phyloP scores from a whole-genome alignment of 1,140 invertebrate genomes.

The Orussus abietinus region DNA sequence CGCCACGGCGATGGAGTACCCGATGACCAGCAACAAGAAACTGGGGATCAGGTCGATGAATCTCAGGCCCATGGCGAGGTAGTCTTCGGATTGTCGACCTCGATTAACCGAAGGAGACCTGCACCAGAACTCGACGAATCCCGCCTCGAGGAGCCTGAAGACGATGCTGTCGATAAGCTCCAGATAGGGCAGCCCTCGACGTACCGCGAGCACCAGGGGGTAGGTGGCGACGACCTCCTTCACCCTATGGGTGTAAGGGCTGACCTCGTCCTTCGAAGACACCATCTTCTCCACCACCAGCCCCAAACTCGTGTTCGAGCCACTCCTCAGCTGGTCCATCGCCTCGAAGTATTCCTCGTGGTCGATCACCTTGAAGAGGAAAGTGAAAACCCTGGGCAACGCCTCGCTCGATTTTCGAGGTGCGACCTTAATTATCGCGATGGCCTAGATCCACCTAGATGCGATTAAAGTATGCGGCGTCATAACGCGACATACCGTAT shows the following conservation, averaged over 20 bases:
- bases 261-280: slow-evolving; percentile 18
- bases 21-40: slow-evolving; percentile 35
- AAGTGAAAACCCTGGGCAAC: no score
- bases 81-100: slow-evolving; percentile 11
- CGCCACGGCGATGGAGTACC: slow-evolving; percentile 23
- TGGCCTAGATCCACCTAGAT: no score
- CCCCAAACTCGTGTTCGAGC: slow-evolving; percentile 25
- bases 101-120: slow-evolving; percentile 1
- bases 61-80: no score
- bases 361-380: slow-evolving; percentile 25
- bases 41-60: no score
- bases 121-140: slow-evolving; percentile 25
- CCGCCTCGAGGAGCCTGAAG: slow-evolving; percentile 19
- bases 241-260: slow-evolving; percentile 23
- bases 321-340: slow-evolving; percentile 21
- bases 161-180: slow-evolving; percentile 26
- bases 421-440: no score
- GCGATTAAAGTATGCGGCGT: no score
- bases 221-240: slow-evolving; percentile 31
- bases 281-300: slow-evolving; percentile 34
- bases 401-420: no score
- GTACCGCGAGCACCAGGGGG: slow-evolving; percentile 34
- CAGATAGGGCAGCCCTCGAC: slow-evolving; percentile 33
- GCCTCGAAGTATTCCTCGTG: slow-evolving; percentile 17
- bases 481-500: no score